These are phyloP conservation scores for Varanus salvator DNA, from an alignment of 2,113 vertebrate genomes.

Conservation along the genomic window DNA sequence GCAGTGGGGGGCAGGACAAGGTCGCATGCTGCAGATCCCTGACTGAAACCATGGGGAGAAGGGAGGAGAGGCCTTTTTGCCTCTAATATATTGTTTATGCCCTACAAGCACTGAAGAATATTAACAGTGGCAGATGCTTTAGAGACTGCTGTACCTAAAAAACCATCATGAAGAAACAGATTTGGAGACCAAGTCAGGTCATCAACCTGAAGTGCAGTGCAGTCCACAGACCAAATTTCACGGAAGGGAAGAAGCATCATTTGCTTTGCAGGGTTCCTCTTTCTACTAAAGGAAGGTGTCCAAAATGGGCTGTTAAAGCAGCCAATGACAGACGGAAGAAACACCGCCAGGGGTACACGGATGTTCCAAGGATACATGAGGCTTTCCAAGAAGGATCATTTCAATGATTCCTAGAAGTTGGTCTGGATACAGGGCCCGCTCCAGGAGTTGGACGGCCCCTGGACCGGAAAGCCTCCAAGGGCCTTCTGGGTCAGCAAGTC, in stretches of 20 bases:
- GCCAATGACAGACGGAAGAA: background rate
- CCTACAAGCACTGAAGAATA: background rate
- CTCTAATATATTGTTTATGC: background rate
- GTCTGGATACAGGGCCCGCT: no score
- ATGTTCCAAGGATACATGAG: no score
- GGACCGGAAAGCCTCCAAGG: no score
- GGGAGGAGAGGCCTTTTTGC: no score
- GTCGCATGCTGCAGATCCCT: no score
- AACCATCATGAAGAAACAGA: background rate
- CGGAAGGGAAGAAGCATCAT: background rate
- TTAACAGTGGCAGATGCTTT: background rate
- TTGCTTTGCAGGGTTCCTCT: background rate
- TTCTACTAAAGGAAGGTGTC: background rate
- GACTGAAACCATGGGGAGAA: background rate
- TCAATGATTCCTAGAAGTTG: background rate
- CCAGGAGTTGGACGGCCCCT: no score
- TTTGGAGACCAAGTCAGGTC: background rate
- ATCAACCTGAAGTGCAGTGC: background rate
- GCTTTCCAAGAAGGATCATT: background rate
- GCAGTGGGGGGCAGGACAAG: no score
- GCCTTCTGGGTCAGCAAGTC: no score
- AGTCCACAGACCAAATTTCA: background rate
- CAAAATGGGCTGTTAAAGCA: background rate
- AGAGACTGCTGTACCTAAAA: background rate
- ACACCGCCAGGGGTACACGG: background rate